A percentile compares a stretch with the other conserved stretches of the same genome.
Evolutionary conservation across 2,888 invertebrate genomes (phyloP).

Genomic region (Drosophila ustulata): DNA sequence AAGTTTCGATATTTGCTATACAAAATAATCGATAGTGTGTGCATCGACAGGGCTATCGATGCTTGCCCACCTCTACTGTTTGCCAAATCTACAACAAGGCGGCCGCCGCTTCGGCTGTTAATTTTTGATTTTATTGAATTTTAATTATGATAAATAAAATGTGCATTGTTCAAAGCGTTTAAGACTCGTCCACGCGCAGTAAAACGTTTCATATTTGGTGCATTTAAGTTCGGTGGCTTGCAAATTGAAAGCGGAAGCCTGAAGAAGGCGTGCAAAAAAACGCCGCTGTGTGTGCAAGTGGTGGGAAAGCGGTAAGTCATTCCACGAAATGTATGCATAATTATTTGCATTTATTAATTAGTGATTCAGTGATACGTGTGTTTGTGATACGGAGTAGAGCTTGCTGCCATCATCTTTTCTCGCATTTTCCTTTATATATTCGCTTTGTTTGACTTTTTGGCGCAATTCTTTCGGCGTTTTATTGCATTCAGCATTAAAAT

Average conservation of each 20-base stretch:
- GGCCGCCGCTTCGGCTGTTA: constrained; percentile 9
- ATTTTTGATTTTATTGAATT: background rate
- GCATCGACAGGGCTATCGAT: background rate
- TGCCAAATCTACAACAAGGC: constrained; percentile 56
- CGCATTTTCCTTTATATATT: constrained; percentile 40
- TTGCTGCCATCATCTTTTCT: constrained; percentile 20
- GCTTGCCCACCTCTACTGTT: constrained; percentile 25
- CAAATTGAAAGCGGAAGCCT: constrained; percentile 2
- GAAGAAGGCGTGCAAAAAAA: constrained; percentile 36
- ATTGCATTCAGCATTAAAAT: constrained; percentile 38
- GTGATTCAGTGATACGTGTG: background rate
- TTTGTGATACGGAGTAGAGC: background rate
- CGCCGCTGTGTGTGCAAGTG: constrained; percentile 38
- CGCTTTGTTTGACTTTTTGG: constrained; percentile 75
- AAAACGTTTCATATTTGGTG: constrained; percentile 4
- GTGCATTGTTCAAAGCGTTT: background rate
- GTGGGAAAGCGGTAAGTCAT: constrained; percentile 48
- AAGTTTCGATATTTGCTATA: background rate
- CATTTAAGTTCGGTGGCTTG: background rate
- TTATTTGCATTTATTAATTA: constrained; percentile 25
- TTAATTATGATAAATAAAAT: constrained; percentile 25
- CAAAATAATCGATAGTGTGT: background rate
- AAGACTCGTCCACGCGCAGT: background rate
- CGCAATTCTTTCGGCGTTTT: constrained; percentile 70
- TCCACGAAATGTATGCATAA: constrained; percentile 10